Evolutionary conservation across 2,888 invertebrate genomes (phyloP).

Genomic region (Stenodera caucasica): DNA sequence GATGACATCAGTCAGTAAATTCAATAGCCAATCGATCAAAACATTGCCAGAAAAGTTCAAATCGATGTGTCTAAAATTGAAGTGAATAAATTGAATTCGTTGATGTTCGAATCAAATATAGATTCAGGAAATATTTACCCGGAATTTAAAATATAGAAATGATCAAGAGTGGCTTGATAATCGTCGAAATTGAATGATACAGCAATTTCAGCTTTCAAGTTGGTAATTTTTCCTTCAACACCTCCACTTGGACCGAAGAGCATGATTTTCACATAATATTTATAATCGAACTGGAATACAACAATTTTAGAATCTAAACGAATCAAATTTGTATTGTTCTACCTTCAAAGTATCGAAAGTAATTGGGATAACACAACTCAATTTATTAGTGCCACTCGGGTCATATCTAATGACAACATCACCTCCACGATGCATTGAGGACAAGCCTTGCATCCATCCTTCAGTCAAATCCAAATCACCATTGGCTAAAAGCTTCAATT

Average conservation of each 20-base stretch:
- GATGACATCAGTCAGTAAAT: not conserved
- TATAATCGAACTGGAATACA: constrained; percentile 57
- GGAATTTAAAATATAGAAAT: constrained; percentile 34
- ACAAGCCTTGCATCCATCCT: constrained; percentile 57
- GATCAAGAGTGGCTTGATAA: constrained; percentile 30
- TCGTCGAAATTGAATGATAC: constrained; percentile 36
- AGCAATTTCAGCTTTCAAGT: constrained; percentile 33
- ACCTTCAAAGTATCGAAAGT: constrained; percentile 21
- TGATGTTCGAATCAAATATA: not conserved
- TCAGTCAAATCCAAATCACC: constrained; percentile 48
- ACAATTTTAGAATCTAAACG: constrained; percentile 50
- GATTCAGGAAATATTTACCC: constrained; percentile 48
- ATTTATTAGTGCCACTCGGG: constrained; percentile 15
- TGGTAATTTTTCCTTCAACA: constrained; percentile 55
- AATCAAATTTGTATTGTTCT: constrained; percentile 42
- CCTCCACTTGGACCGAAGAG: constrained; percentile 60
- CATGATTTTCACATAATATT: constrained; percentile 59
- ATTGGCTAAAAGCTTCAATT: constrained; percentile 39
- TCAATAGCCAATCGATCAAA: not conserved
- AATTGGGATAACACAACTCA: constrained; percentile 15
- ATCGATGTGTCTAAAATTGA: constrained; percentile 54
- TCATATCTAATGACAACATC: constrained; percentile 49
- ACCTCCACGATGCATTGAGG: constrained; percentile 56
- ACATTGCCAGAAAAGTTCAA: constrained; percentile 59
- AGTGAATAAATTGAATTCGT: constrained; percentile 6